Percentiles rank a stretch among this genome's conserved stretches.
These are phyloP conservation scores for Calephelis virginiensis DNA, from an alignment of 1,140 invertebrate species.

Conservation along the genomic window DNA sequence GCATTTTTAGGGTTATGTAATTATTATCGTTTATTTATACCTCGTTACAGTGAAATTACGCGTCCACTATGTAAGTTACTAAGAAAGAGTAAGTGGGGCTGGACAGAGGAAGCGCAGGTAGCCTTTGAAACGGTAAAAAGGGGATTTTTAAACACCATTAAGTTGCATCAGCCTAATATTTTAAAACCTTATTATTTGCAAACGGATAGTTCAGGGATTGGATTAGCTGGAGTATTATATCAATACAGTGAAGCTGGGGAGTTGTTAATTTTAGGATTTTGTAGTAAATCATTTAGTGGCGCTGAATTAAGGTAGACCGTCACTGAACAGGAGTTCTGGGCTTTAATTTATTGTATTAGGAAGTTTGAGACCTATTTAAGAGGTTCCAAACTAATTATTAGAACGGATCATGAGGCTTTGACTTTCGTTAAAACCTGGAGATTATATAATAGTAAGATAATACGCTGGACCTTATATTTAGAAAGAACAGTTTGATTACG, in stretches of 20 bases:
- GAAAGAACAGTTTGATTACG: conserved; percentile 63
- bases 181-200: conserved; percentile 38
- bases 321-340: conserved; percentile 49
- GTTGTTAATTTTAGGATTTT: conserved; percentile 1
- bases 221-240: conserved; percentile 34
- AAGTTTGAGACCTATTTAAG: conserved; percentile 46
- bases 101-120: conserved; percentile 20
- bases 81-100: conserved; percentile 31
- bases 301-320: conserved; percentile 42
- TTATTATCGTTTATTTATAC: conserved; percentile 52
- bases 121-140: conserved; percentile 28
- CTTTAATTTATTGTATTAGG: conserved; percentile 43
- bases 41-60: conserved; percentile 31
- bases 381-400: conserved; percentile 40
- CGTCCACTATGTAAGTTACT: conserved; percentile 41
- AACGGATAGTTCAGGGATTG: conserved; percentile 41
- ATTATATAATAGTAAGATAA: conserved; percentile 55
- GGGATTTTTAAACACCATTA: conserved; percentile 33
- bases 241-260: conserved; percentile 25
- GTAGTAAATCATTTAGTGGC: conserved; percentile 19
- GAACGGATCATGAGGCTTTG: conserved; percentile 65
- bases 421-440: conserved; percentile 28
- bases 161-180: conserved; percentile 37
- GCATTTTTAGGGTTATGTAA: conserved; percentile 53
- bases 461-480: conserved; percentile 59